Evolutionary conservation across 2,113 vertebrate species (phyloP).

Genomic region (Pelecanoides urinatrix): DNA sequence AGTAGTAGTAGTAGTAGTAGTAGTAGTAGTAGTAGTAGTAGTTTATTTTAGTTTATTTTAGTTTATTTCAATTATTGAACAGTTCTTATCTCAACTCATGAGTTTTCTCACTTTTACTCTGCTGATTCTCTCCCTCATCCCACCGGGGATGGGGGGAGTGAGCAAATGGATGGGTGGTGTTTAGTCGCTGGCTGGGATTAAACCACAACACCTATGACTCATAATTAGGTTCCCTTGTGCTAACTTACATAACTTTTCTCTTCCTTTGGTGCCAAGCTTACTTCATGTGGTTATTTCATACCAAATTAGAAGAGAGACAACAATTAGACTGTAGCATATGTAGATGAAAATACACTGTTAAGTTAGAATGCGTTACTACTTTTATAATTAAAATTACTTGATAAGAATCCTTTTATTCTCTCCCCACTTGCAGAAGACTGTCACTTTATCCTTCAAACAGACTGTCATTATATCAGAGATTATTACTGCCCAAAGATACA

Average conservation of each 20-base stretch:
- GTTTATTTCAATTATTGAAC: no score
- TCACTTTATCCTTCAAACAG: neutral
- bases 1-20: no score
- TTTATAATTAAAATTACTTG: neutral
- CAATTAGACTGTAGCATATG: neutral
- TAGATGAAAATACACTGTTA: neutral
- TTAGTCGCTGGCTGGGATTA: neutral
- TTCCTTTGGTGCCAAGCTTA: neutral
- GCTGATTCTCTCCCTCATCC: neutral
- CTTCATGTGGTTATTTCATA: neutral
- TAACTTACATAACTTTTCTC: neutral
- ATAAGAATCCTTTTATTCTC: neutral
- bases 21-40: no score
- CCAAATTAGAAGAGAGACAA: neutral
- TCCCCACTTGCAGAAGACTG: neutral
- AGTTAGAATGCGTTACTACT: neutral
- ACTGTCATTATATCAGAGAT: neutral
- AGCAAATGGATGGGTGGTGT: neutral
- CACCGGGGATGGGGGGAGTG: no score
- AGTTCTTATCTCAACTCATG: neutral
- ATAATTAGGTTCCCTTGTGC: neutral
- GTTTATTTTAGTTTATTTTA: no score
- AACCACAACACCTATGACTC: neutral
- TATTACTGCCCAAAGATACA: neutral
- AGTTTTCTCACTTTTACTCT: neutral